Conservation (phyloP, 1,140 invertebrate genomes). For the Brachionus calyciflorus region DNA sequence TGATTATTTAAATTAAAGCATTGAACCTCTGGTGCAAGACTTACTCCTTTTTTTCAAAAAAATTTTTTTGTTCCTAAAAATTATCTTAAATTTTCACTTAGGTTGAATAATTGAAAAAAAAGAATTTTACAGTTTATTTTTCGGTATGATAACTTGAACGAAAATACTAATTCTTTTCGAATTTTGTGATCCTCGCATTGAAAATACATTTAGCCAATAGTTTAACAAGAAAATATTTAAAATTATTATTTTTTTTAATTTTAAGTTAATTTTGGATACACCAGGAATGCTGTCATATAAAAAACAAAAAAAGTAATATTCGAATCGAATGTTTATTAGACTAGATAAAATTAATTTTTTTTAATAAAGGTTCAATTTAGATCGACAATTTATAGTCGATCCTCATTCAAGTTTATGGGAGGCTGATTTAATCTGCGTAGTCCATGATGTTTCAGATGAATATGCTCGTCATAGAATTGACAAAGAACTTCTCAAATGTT, state of each 20-base stretch:
- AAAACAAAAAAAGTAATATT: conserved; percentile 67
- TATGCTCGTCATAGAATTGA: conserved; percentile 69
- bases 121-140: too few species aligned
- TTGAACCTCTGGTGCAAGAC: too few species aligned
- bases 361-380: conserved; percentile 57
- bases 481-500: conserved; percentile 68
- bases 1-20: too few species aligned
- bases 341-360: neutral
- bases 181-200: too few species aligned
- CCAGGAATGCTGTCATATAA: conserved; percentile 71
- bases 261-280: conserved; percentile 72
- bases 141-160: too few species aligned
- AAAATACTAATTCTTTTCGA: too few species aligned
- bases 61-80: too few species aligned
- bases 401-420: conserved; percentile 67
- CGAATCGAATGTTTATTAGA: neutral
- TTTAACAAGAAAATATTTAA: neutral
- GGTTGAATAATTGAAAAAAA: too few species aligned
- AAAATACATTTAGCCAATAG: too few species aligned
- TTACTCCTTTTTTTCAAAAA: too few species aligned
- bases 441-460: conserved; percentile 77
- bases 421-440: conserved; percentile 77
- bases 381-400: conserved; percentile 68
- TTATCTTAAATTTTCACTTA: too few species aligned
- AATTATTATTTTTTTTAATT: neutral